Conservation (phyloP, 2,797 vertebrate genomes). For the Coregonus suidteri region DNA sequence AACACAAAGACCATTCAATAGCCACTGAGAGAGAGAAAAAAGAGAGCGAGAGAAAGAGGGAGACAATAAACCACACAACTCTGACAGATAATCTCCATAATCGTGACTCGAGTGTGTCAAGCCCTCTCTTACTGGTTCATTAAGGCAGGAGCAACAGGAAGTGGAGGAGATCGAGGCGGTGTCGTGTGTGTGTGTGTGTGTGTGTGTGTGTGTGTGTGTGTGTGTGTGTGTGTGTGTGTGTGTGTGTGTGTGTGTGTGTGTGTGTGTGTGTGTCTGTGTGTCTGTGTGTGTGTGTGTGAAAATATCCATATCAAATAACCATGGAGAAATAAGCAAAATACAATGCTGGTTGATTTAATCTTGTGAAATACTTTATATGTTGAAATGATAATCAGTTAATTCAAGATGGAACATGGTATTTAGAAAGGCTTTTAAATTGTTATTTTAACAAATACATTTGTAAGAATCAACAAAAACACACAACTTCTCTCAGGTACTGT, state of each 20-base stretch:
- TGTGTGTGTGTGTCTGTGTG: too few species aligned
- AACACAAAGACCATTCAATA: background rate
- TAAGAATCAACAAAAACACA: background rate
- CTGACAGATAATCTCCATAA: constrained; percentile 68
- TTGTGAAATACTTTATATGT: background rate
- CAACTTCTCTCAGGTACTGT: background rate
- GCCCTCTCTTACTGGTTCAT: constrained; percentile 74
- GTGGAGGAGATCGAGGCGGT: background rate
- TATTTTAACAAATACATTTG: too few species aligned
- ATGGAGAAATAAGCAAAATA: background rate
- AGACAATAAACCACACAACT: constrained; percentile 45
- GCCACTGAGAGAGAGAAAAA: background rate
- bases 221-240: too few species aligned
- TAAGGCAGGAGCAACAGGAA: constrained; percentile 76
- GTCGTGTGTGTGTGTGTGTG: too few species aligned
- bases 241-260: too few species aligned
- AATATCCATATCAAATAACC: background rate
- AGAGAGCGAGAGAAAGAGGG: background rate
- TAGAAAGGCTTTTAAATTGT: background rate
- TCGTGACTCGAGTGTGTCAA: constrained; percentile 74
- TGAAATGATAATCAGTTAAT: background rate
- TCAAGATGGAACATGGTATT: background rate
- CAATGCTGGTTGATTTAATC: background rate
- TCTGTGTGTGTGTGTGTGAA: background rate
- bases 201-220: too few species aligned